Base-by-base conservation (phyloP, 2,113 vertebrate genomes). In the Pelmatolapia mariae region DNA sequence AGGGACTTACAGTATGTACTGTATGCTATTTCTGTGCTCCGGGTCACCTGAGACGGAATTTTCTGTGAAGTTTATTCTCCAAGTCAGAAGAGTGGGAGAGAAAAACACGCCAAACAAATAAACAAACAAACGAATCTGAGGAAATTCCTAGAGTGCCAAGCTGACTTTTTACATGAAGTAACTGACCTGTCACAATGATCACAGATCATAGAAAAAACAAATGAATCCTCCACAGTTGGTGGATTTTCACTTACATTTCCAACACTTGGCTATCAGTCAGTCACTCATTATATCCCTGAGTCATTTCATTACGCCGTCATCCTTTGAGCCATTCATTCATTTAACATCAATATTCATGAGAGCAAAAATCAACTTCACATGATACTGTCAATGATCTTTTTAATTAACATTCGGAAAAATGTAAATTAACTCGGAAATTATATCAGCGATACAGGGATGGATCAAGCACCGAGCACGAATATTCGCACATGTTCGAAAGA, bases 341-440 rank as follows among this genome's bases (percentile, higher is more conserved):
- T 87, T 76, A 24, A 40, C 50, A 87, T 91, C 73, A 89, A 87
- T 91, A 91, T 91, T 91, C 80, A 91, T 86, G 78, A 83, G 33
- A 89, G 76, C 63, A 47, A 85, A 87, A 89, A 88, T 83, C 68
- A 76, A 80, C 86, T 83, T 84, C 26, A 82, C 52, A 73, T 79
- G 47, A 90, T 79, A 81, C 68, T 29, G 86, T 78, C 89, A 81
- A 52, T 85, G 73, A 89, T 88, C 52, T 59, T 81, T 86, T 91
- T 87, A 92, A 89, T 91, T 86, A 87, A 89, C 71, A 56, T 71
- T 81, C 24, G 9, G 36, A 83, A 82, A 85, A 80, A 73, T 71
- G 54, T 38, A 86, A 85, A 92, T 91, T 22, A 84, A 78, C 45
- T 18, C 19, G 29, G 12, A 38, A 83, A 66, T 52, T n/a, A 71